phyloP scores from a whole-genome alignment of 2,113 vertebrate species.

The Noctilio leporinus region DNA sequence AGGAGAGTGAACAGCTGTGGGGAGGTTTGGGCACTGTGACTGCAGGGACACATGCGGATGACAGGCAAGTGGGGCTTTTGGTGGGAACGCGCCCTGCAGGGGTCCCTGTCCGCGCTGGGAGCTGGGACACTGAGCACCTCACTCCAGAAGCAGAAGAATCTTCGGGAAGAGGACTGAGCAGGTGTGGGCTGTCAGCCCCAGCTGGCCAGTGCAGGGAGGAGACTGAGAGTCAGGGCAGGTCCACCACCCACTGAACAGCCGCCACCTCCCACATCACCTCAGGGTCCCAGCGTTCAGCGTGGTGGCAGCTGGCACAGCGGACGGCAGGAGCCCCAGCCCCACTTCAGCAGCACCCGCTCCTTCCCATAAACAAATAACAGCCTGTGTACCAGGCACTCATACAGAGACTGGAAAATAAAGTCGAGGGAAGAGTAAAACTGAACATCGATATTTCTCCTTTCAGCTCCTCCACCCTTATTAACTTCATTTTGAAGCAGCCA shows the following conservation, averaged over 20 bases:
- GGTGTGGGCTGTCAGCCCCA: accelerated
- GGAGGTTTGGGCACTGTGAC: background rate
- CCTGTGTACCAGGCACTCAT: too few species aligned
- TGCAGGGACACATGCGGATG: accelerated
- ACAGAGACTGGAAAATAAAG: background rate
- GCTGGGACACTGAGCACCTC: background rate
- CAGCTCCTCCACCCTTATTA: background rate
- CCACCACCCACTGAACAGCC: accelerated
- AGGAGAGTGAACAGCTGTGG: too few species aligned
- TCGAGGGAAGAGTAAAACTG: background rate
- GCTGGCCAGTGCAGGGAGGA: accelerated
- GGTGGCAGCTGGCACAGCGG: background rate
- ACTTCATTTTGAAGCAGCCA: background rate
- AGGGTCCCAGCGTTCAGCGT: accelerated
- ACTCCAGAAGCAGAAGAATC: accelerated
- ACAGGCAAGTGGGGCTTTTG: background rate
- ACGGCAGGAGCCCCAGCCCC: background rate
- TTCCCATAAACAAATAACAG: accelerated
- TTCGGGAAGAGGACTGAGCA: accelerated
- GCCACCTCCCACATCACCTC: accelerated
- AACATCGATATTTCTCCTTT: background rate
- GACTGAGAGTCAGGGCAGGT: accelerated
- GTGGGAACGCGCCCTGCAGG: background rate
- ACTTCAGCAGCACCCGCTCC: accelerated
- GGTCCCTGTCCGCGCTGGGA: accelerated